phyloP scores from a whole-genome alignment of 2,113 vertebrate species.

The Scomber scombrus region DNA sequence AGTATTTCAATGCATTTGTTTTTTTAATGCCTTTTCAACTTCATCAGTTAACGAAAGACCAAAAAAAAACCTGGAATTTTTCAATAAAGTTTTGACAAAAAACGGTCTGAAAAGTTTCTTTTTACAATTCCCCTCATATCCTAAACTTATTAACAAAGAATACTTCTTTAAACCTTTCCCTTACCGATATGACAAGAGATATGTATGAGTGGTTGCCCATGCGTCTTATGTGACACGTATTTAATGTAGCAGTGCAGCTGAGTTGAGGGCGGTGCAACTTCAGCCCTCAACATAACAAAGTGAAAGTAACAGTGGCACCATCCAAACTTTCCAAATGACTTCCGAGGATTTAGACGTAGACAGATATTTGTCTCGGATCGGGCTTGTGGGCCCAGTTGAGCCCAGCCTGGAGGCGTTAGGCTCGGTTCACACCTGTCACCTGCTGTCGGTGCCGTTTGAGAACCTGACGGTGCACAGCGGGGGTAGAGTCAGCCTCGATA shows the following conservation, averaged over 20 bases:
- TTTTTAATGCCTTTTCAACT: no score
- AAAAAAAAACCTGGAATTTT: no score
- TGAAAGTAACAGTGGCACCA: not conserved
- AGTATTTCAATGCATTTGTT: no score
- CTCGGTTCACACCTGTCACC: slow-evolving; percentile 75
- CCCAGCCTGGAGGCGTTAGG: slow-evolving; percentile 70
- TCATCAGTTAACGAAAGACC: no score
- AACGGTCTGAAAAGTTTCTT: no score
- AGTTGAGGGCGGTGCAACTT: not conserved
- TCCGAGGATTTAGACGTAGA: slow-evolving; percentile 72
- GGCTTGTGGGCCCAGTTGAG: slow-evolving; percentile 25
- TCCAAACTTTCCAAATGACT: not conserved
- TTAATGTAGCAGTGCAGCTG: not conserved
- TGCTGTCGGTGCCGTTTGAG: slow-evolving; percentile 83
- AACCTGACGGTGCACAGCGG: slow-evolving; percentile 83
- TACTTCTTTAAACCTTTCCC: no score
- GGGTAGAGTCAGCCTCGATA: slow-evolving; percentile 64
- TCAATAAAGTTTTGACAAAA: slow-evolving; percentile 1
- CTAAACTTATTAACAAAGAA: no score
- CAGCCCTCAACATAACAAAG: not conserved
- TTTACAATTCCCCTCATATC: no score
- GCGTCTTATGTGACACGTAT: no score
- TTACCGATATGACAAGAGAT: no score
- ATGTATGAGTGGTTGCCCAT: no score
- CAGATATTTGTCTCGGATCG: slow-evolving; percentile 79